phyloP scores from a whole-genome alignment of 2,888 invertebrate species.

The Ophioninae sp. region DNA sequence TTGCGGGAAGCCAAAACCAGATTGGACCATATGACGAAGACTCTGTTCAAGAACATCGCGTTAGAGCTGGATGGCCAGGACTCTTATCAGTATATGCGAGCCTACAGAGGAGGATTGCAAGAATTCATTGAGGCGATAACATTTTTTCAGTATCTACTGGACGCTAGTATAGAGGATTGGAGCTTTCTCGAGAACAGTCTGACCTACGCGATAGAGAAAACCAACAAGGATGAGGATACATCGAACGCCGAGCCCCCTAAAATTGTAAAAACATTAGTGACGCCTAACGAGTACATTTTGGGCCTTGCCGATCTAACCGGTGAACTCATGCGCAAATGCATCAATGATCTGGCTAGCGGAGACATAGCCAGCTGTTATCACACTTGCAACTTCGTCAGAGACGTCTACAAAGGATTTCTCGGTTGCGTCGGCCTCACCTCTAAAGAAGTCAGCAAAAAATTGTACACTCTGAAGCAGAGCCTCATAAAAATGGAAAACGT shows the following conservation, averaged over 20 bases:
- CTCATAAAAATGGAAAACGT: constrained; percentile 92
- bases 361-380: constrained; percentile 88
- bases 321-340: constrained; percentile 94
- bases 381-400: constrained; percentile 87
- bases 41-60: constrained; percentile 87
- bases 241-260: constrained; percentile 43
- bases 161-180: constrained; percentile 84
- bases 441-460: constrained; percentile 87
- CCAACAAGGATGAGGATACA: constrained; percentile 45
- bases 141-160: constrained; percentile 87
- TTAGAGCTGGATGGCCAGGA: constrained; percentile 88
- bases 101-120: constrained; percentile 87
- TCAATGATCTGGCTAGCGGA: constrained; percentile 90
- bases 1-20: constrained; percentile 86
- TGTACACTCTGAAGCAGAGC: constrained; percentile 87
- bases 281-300: constrained; percentile 85
- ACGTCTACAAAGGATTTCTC: constrained; percentile 85
- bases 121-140: constrained; percentile 94
- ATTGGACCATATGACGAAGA: constrained; percentile 84
- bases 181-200: constrained; percentile 83
- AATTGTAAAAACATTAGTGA: constrained; percentile 75
- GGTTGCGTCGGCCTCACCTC: constrained; percentile 82
- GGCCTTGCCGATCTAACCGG: constrained; percentile 94
- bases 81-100: constrained; percentile 86
- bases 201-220: constrained; percentile 76